phyloP scores from a whole-genome alignment of 2,888 invertebrate species.

The Dynastes maya region DNA sequence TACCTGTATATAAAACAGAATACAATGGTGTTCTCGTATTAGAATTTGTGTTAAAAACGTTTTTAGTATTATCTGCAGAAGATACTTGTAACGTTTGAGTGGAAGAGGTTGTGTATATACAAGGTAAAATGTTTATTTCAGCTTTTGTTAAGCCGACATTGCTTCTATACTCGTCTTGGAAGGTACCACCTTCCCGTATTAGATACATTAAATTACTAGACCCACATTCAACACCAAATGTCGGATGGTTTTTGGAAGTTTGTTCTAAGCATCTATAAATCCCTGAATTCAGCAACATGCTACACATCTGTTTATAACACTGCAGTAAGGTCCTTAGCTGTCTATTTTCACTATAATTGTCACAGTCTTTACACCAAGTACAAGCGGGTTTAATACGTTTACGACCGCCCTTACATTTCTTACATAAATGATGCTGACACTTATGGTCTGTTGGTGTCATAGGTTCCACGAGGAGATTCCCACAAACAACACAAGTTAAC shows the following conservation, averaged over 20 bases:
- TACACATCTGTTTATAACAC: slow-evolving; percentile 92
- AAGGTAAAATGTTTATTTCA: slow-evolving; percentile 82
- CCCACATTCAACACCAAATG: slow-evolving; percentile 72
- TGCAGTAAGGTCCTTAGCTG: slow-evolving; percentile 86
- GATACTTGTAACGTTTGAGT: slow-evolving; percentile 70
- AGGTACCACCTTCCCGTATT: slow-evolving; percentile 86
- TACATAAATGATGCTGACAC: slow-evolving; percentile 93
- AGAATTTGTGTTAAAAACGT: slow-evolving; percentile 60
- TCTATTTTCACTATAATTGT: slow-evolving; percentile 86
- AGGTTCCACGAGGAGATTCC: slow-evolving; percentile 86
- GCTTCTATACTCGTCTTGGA: slow-evolving; percentile 83
- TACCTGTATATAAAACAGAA: slow-evolving; percentile 86
- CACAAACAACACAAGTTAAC: slow-evolving; percentile 92
- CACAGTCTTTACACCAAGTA: slow-evolving; percentile 88
- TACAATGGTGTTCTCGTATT: slow-evolving; percentile 79
- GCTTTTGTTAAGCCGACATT: slow-evolving; percentile 82
- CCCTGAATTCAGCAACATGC: slow-evolving; percentile 83
- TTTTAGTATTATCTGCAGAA: slow-evolving; percentile 55
- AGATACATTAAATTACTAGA: slow-evolving; percentile 80
- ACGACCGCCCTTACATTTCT: slow-evolving; percentile 86
- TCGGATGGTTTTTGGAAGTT: slow-evolving; percentile 73
- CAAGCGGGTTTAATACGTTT: slow-evolving; percentile 90
- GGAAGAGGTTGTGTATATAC: slow-evolving; percentile 80
- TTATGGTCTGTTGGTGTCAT: slow-evolving; percentile 83
- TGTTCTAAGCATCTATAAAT: slow-evolving; percentile 78